Base-by-base conservation (phyloP, 2,888 invertebrate genomes). In the Mesodorylaimus sp. region DNA sequence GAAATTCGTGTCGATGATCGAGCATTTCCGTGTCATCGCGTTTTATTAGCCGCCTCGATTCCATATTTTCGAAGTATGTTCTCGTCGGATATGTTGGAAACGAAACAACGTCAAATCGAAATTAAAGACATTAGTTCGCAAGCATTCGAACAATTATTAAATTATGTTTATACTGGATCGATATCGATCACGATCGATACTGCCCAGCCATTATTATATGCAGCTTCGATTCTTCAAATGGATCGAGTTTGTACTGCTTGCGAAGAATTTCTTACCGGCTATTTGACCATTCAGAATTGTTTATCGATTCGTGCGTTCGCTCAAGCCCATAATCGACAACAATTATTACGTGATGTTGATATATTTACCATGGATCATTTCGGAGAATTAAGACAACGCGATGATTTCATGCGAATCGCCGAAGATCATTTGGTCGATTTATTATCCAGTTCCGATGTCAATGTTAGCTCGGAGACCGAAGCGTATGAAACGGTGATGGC, bases 41-140 rank as follows among this genome's bases (percentile, higher is more conserved):
- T 68, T 38, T 66, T 73, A 29, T 57, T 73, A 44, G 69, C 71
- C 0, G 67, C 68, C 43, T 58, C 65, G 19, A 70, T 70, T 55
- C 64, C 66, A 19, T 72, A 72, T 54, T 72, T 72, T 57, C 59
- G 63, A 25, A 64, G 67, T 32, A 71, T 72, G 71, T 72, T 72
- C 57, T 61, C 63, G 24, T 66, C 66, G 1, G 62, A 67, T 50
- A 66, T 71, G 67, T 56, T 64, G 2, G 69, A 69, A 53, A 61
- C 65, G 45, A 57, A 56, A 7, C 41, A 39, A 21, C 27, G 59
- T 7, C 21, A 10, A 21, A 21, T 39, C 44, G 55, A 49, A 16
- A 57, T 57, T 25, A 47, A 54, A 45, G 69, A 69, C 53, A 63
- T 68, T 47, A 67, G 68, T 52, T 66, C 62, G 50, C 55, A 54